Base-by-base conservation (phyloP, 2,888 invertebrate species). In the Scelioninae gen. 1 region DNA sequence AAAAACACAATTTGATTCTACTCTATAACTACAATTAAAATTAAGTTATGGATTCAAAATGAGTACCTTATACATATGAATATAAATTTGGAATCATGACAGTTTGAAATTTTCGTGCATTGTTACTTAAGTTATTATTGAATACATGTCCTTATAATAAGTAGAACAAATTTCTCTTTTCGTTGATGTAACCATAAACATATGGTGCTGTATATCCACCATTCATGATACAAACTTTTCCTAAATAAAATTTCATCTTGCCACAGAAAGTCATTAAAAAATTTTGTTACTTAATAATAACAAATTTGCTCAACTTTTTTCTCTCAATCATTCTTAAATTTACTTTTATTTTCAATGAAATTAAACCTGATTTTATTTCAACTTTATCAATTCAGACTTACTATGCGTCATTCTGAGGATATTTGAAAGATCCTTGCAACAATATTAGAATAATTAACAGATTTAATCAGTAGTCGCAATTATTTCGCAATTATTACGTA, bases 101-200 rank as follows among this genome's bases (percentile, higher is more conserved):
- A 51, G 11, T 29, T 29, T 11, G 29, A 51, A 51, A 2, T 51
- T 23, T 51, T 9, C n/a, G 1, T n/a, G 29, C 29, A 51, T 51
- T 10, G 10, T 29, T 29, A 2, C 29, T 11, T 10, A 51, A 51
- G 51, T 51, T 29, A 15, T 51, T 29, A 23, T 10, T 11, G n/a
- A 43, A 40, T 7, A 49, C 10, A 49, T 34, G 29, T 65, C n/a
- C 9, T 63, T 49, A 45, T 15, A 49, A 65, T 51, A 65, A 65
- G 38, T 65, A 65, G 65, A 51, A 53, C 65, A 13, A 53, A 65
- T 65, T 65, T 65, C 65, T 65, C 51, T 23, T n/a, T n/a, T 23
- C n/a, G 51, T 51, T 40, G 51, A 65, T 51, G 29, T 53, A 49
- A 51, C 34, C 34, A 47, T 53, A 53, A 53, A 8, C 31, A 32